Evolutionary conservation across 2,888 invertebrate species (phyloP).

Genomic region (Ectemnius lituratus): DNA sequence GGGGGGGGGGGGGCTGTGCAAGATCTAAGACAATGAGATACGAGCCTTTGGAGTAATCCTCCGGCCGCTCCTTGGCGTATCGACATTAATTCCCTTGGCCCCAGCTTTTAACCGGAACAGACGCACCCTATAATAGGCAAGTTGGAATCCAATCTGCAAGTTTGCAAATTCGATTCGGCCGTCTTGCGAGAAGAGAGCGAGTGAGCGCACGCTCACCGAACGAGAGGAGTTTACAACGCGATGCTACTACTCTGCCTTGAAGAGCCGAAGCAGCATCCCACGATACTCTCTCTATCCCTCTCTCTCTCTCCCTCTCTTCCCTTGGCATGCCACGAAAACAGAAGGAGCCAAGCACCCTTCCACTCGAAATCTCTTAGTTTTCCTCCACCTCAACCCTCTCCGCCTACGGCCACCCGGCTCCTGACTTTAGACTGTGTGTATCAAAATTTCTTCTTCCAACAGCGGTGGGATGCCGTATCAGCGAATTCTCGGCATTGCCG

Average conservation of each 20-base stretch:
- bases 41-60: slow-evolving; percentile 74
- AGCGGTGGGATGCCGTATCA: too few relatives aligned
- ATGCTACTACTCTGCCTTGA: slow-evolving; percentile 14
- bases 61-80: slow-evolving; percentile 74
- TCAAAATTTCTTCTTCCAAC: too few relatives aligned
- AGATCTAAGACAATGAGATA: slow-evolving; percentile 71
- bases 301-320: background rate
- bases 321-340: background rate
- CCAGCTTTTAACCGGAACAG: slow-evolving; percentile 78
- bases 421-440: too few relatives aligned
- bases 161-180: slow-evolving; percentile 78
- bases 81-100: slow-evolving; percentile 77
- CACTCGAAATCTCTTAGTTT: too few relatives aligned
- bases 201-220: slow-evolving; percentile 21
- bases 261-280: slow-evolving; percentile 14
- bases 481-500: slow-evolving; percentile 4
- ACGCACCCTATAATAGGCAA: slow-evolving; percentile 78
- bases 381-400: slow-evolving; percentile 12
- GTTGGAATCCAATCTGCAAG: slow-evolving; percentile 79
- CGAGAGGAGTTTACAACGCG: slow-evolving; percentile 36
- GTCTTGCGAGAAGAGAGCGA: slow-evolving; percentile 69
- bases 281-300: background rate
- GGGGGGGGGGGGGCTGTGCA: slow-evolving; percentile 25
- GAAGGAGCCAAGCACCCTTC: too few relatives aligned
- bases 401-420: too few relatives aligned